Conservation (phyloP, 2,113 vertebrate species). For the Eudorcas thomsonii region DNA sequence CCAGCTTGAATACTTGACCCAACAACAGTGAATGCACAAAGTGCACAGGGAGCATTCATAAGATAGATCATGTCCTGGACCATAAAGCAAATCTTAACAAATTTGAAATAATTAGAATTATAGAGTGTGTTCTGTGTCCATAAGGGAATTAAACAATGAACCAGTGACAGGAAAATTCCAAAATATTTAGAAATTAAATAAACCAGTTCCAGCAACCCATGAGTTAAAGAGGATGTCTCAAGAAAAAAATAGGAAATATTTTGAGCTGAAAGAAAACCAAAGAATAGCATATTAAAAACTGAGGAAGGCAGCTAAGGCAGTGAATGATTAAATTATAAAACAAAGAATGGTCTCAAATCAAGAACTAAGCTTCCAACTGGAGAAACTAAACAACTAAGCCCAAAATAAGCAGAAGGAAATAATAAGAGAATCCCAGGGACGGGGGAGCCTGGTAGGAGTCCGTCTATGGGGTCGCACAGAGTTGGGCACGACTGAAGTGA, state of each 20-base stretch:
- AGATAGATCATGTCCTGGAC: background rate
- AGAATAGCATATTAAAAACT: background rate
- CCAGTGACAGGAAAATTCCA: background rate
- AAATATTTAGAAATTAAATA: slow-evolving; percentile 3
- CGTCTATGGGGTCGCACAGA: no score
- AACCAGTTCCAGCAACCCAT: background rate
- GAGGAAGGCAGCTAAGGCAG: background rate
- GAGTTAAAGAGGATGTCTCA: background rate
- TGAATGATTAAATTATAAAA: background rate
- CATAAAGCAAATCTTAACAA: background rate
- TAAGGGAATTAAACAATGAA: background rate
- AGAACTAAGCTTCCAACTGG: background rate
- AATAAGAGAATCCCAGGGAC: background rate
- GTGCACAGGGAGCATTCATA: background rate
- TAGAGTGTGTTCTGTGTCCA: background rate
- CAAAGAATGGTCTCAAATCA: background rate
- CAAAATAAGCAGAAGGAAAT: background rate
- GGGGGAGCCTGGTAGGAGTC: no score
- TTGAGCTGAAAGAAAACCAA: background rate
- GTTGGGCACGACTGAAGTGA: rapidly evolving
- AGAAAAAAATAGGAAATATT: background rate
- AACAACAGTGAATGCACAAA: background rate
- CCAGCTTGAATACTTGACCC: background rate
- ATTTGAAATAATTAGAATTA: background rate
- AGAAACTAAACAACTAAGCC: background rate